These are phyloP conservation scores for Epinephelus lanceolatus DNA, from an alignment of 2,113 vertebrate genomes.

Conservation along the genomic window DNA sequence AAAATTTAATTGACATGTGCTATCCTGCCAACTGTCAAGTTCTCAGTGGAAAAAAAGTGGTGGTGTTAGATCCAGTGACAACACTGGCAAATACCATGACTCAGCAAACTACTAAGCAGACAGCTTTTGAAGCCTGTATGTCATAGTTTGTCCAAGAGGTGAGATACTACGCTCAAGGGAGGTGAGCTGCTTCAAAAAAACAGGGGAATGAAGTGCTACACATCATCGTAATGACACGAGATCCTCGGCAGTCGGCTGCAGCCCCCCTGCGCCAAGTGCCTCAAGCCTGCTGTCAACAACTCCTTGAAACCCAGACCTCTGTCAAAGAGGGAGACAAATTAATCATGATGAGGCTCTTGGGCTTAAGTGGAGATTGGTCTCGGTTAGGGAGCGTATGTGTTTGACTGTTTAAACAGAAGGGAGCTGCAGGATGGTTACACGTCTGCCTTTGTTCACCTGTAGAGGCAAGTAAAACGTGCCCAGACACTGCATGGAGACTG, in stretches of 20 bases:
- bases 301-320: slow-evolving; percentile 45
- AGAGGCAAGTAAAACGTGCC: slow-evolving; percentile 1
- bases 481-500: slow-evolving; percentile 17
- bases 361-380: not conserved
- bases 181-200: slow-evolving; percentile 23
- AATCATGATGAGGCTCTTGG: slow-evolving; percentile 45
- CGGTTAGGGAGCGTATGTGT: not conserved
- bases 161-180: slow-evolving; percentile 24
- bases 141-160: slow-evolving; percentile 40
- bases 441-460: slow-evolving; percentile 43
- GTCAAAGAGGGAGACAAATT: slow-evolving; percentile 41
- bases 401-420: not conserved
- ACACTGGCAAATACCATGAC: slow-evolving; percentile 19
- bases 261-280: slow-evolving; percentile 10
- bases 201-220: slow-evolving; percentile 26
- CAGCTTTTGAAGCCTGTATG: slow-evolving; percentile 13
- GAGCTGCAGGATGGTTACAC: not conserved
- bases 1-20: not conserved
- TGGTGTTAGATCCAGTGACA: not conserved
- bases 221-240: slow-evolving; percentile 47
- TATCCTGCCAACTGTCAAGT: not conserved
- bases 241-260: not conserved
- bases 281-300: slow-evolving; percentile 63
- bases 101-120: slow-evolving; percentile 13
- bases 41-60: too few relatives aligned